These are phyloP conservation scores for Amblyteles armatorius DNA, from an alignment of 2,888 invertebrate genomes.

Conservation along the genomic window DNA sequence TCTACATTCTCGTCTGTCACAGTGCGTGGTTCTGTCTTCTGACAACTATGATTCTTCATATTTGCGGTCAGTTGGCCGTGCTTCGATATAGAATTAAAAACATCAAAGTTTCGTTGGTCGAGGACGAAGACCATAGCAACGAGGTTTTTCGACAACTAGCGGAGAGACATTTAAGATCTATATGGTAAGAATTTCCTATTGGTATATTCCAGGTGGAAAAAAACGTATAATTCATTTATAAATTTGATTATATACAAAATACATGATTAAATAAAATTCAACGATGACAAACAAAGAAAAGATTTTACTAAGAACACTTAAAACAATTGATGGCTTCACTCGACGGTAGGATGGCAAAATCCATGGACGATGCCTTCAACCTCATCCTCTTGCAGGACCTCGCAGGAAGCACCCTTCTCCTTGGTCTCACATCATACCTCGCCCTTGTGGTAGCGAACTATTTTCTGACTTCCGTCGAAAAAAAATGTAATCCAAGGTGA, in stretches of 20 bases:
- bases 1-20: conserved; percentile 68
- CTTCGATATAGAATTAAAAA: conserved; percentile 65
- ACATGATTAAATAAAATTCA: no score
- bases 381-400: conserved; percentile 72
- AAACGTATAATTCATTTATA: not conserved
- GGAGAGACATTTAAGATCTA: conserved; percentile 65
- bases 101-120: conserved; percentile 40
- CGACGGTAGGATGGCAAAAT: conserved; percentile 70
- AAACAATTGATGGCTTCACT: not conserved
- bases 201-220: conserved; percentile 17
- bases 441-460: conserved; percentile 64
- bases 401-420: conserved; percentile 68
- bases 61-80: conserved; percentile 70
- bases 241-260: not conserved
- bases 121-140: conserved; percentile 47
- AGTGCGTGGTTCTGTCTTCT: conserved; percentile 70
- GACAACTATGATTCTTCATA: conserved; percentile 69
- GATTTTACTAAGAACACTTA: no score
- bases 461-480: conserved; percentile 14
- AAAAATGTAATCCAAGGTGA: not conserved
- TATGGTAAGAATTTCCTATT: conserved; percentile 63
- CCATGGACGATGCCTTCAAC: conserved; percentile 71
- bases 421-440: conserved; percentile 72
- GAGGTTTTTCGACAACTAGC: conserved; percentile 59
- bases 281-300: not conserved